Evolutionary conservation across 1,140 invertebrate genomes (phyloP).

Genomic region (Platyura marginata): DNA sequence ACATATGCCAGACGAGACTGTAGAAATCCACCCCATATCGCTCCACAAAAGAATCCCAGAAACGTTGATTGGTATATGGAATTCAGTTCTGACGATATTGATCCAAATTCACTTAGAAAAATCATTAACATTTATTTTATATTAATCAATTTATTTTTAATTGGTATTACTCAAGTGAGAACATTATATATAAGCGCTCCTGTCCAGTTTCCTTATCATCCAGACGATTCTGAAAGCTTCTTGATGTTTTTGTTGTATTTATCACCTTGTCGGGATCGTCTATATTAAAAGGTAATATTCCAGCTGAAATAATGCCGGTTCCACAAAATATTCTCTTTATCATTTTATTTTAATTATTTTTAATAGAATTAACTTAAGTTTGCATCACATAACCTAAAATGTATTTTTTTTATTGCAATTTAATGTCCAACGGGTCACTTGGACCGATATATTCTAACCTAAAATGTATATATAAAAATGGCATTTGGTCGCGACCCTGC

Average conservation of each 20-base stretch:
- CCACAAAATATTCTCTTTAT: no score
- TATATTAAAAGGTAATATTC: background rate
- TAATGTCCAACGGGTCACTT: no score
- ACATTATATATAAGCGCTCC: background rate
- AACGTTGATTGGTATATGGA: slow-evolving; percentile 33
- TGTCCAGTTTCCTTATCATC: background rate
- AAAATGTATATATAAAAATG: no score
- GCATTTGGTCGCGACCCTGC: no score
- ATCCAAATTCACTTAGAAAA: slow-evolving; percentile 35
- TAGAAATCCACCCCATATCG: slow-evolving; percentile 37
- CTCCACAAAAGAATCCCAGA: slow-evolving; percentile 34
- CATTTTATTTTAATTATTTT: no score
- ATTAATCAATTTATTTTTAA: no score
- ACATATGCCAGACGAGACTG: slow-evolving; percentile 35
- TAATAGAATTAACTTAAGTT: no score
- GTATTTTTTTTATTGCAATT: no score
- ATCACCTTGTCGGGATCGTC: background rate
- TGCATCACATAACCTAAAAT: no score
- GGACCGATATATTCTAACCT: no score
- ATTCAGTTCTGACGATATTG: slow-evolving; percentile 35
- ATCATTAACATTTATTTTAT: no score
- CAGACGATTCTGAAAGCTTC: background rate
- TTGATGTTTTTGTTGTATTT: background rate
- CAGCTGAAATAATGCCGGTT: no score
- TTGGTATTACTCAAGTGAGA: background rate